Base-by-base conservation (phyloP, 2,888 invertebrate genomes). In the Drosophila anceps region DNA sequence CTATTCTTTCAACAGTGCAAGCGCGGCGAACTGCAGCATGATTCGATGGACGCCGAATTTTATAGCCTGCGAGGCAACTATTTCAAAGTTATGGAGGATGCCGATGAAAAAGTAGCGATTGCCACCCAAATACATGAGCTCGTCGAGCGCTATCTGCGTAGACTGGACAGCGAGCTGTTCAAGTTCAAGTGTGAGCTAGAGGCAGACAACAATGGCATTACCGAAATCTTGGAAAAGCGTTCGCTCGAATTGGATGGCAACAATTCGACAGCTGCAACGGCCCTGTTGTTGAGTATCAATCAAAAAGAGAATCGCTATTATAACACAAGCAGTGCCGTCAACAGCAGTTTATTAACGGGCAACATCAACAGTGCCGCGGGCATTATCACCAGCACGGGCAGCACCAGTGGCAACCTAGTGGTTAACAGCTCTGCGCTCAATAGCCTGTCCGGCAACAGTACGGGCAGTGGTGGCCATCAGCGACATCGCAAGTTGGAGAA, bases 151-250 rank as follows among this genome's bases (percentile, higher is more conserved):
- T 98, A 99, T 94, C 94, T 98, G 88, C 94, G 98, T 70, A 95
- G 97, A 92, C 94, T 99, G 61, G 95, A 96, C 83, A 95, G 95
- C 20, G 99, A 99, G 92, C 93, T 99, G 59, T 97, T 98, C 84
- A 99, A 99, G 93, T 99, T 99, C 93, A 99, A 99, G 93, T 98
- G 98, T 95, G 99, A 99, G 93, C 93, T 99, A 69, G 99, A 99
- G 93, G 99, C 99, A 1, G 99, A 99, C 93, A 98, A 99, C 94
- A 98, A 98, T 86, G 99, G 99, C 4, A 98, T 99, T 62, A 99
- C 99, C 0, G 99, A 99, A 93, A 94, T 98, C 55, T 93, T 99
- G 76, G 99, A 99, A 93, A 98, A 98, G 93, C 94, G 98, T 48
- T 98, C 98, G 0, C 93, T 98, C 59, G 98, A 98, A 90, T 94